phyloP scores from a whole-genome alignment of 1,140 invertebrate species.

The Bombus cullumanus region DNA sequence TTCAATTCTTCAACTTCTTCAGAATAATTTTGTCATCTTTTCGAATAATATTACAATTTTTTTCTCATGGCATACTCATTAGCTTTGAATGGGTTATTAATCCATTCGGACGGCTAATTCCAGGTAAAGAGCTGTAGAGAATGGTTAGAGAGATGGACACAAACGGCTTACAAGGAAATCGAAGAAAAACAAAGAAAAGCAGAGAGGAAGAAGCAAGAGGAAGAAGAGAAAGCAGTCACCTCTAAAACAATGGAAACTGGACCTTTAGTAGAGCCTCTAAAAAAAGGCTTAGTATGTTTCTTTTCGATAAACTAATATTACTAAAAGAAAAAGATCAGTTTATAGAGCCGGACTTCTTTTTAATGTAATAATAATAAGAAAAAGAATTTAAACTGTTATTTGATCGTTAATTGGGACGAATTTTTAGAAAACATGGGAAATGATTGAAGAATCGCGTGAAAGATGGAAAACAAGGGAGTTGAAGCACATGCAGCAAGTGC shows the following conservation, averaged over 20 bases:
- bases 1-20: background rate
- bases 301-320: background rate
- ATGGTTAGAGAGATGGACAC: constrained; percentile 64
- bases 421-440: constrained; percentile 67
- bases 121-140: constrained; percentile 65
- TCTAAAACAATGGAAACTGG: constrained; percentile 48
- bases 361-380: background rate
- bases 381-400: background rate
- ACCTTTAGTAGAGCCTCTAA: constrained; percentile 1
- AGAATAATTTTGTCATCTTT: background rate
- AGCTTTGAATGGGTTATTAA: background rate
- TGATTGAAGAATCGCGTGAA: constrained; percentile 74
- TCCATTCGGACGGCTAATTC: too few species aligned
- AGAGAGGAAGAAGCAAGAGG: constrained; percentile 51
- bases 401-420: background rate
- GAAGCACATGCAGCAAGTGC: constrained; percentile 80
- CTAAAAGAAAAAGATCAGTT: too few species aligned
- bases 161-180: constrained; percentile 46
- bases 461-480: constrained; percentile 79
- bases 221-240: constrained; percentile 51
- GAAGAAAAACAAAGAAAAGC: constrained; percentile 51
- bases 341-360: too few species aligned
- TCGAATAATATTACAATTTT: background rate
- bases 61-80: background rate
- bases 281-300: constrained; percentile 4